phyloP scores from a whole-genome alignment of 1,140 invertebrate genomes.

The Drosophila virilis region DNA sequence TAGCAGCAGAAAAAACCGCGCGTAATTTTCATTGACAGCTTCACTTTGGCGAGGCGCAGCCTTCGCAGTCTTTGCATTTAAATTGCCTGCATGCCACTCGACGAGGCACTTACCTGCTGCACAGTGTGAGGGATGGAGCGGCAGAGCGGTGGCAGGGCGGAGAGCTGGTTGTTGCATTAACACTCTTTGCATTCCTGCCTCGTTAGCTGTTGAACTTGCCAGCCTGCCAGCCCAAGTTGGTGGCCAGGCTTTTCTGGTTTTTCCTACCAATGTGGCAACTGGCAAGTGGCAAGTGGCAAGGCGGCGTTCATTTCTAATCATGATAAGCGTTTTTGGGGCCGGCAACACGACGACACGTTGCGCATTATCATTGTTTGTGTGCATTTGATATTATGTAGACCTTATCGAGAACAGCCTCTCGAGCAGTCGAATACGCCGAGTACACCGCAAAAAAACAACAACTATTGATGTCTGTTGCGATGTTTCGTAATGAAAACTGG shows the following conservation, averaged over 20 bases:
- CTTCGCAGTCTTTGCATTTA: conserved; percentile 69
- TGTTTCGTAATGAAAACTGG: neutral
- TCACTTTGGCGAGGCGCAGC: conserved; percentile 50
- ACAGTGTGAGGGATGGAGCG: neutral
- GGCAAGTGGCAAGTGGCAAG: conserved; percentile 12
- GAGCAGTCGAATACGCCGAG: neutral
- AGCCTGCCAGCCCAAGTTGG: conserved; percentile 17
- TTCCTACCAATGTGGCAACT: conserved; percentile 16
- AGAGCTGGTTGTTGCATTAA: conserved; percentile 54
- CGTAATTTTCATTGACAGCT: conserved; percentile 81
- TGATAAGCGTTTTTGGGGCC: conserved; percentile 57
- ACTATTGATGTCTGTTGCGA: neutral
- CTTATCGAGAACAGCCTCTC: conserved; percentile 30
- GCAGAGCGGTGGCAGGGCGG: neutral
- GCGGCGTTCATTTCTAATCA: conserved; percentile 53
- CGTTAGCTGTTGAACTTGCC: conserved; percentile 73
- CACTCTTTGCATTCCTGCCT: conserved; percentile 77
- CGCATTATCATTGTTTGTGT: conserved; percentile 59
- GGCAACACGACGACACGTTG: conserved; percentile 32
- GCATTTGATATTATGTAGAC: conserved; percentile 35
- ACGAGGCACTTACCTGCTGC: conserved; percentile 38
- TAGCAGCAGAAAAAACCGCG: conserved; percentile 33
- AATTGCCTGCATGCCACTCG: conserved; percentile 74
- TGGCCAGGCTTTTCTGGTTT: conserved; percentile 37
- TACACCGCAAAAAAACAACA: neutral